Base-by-base conservation (phyloP, 2,888 invertebrate species). In the Caenorhabditis doughertyi region DNA sequence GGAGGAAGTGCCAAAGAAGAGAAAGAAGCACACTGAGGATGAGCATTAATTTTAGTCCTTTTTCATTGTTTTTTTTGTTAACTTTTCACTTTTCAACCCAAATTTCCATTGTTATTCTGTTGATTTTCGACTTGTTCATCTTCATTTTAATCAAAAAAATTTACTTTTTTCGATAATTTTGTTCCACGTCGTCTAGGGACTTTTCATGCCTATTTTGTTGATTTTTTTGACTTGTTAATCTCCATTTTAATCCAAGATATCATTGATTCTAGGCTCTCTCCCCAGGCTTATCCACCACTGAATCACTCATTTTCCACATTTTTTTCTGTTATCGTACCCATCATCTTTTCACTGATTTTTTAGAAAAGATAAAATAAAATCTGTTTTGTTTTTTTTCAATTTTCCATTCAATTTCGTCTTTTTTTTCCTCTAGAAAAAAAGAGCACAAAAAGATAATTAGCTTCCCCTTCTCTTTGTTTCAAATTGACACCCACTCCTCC, bases 1-100 rank as follows among this genome's bases (percentile, higher is more conserved):
- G 16, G 79, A 79, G 29, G 74, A 70, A 23, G 25, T 71, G 11
- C 79, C 77, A 8, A 79, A 73, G 35, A 79, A 83, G 47, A 79
- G 71, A 60, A 74, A 71, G 74, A 83, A 83, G 77, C 64, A 49
- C 60, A 56, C 64, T 23, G 68, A 58, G 18, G 73, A 73, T 25
- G 76, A 81, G 29, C 68, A 81, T 18, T 76, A 60, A 68, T 21
- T 51, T 27, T 0, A 25, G 8, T 39, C n/a, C n/a, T 39, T 58
- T 58, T 21, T 35, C 18, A 1, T 18, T 18, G 44, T 2, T 18
- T 47, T 47, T 18, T 47, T 47, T 18, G 3, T 8, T 16, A 16
- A 42, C 3, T 42, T 42, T 7, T 42, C 21, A 49, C 49, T 32
- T 32, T 32, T 32, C 9, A 9, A 32, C 5, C 32, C 9, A n/a